These are phyloP conservation scores for Nyctibius bracteatus DNA, from an alignment of 2,113 vertebrate species.

Conservation along the genomic window DNA sequence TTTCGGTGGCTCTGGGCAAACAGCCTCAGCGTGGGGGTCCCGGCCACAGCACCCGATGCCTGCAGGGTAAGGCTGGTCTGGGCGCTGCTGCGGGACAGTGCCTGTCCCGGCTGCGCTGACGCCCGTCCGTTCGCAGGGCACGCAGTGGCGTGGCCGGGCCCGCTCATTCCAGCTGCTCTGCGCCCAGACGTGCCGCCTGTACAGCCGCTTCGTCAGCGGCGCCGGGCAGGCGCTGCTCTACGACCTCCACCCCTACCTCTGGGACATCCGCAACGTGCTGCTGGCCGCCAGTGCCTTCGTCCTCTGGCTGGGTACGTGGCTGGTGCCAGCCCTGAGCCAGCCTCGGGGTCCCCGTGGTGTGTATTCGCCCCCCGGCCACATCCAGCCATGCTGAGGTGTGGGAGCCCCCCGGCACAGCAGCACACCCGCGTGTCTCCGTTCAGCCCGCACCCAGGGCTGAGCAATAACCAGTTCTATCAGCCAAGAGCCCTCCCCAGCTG, in stretches of 20 bases:
- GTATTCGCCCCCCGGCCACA: not conserved
- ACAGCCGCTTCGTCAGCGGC: constrained; percentile 76
- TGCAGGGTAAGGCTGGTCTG: not conserved
- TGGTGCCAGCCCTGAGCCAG: not conserved
- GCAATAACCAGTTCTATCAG: too few species aligned
- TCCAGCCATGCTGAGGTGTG: rapidly evolving
- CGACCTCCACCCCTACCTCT: constrained; percentile 86
- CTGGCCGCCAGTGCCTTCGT: constrained; percentile 81
- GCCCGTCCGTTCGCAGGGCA: not conserved
- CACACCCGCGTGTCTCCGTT: too few species aligned
- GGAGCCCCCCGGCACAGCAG: rapidly evolving
- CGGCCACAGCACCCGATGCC: rapidly evolving
- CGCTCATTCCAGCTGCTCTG: constrained; percentile 74
- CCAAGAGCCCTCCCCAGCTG: too few species aligned
- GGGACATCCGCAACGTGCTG: constrained; percentile 83
- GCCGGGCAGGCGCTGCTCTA: constrained; percentile 79
- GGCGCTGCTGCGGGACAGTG: rapidly evolving
- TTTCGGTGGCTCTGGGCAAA: constrained; percentile 80
- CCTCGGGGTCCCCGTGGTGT: rapidly evolving
- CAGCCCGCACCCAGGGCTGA: too few species aligned
- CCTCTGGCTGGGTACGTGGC: constrained; percentile 78
- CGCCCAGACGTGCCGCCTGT: constrained; percentile 72
- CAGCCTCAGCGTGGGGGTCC: not conserved
- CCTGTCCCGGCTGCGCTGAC: rapidly evolving
- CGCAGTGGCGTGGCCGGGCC: constrained; percentile 72